Base-by-base conservation (phyloP, 2,113 vertebrate species). In the Megaleporinus macrocephalus region DNA sequence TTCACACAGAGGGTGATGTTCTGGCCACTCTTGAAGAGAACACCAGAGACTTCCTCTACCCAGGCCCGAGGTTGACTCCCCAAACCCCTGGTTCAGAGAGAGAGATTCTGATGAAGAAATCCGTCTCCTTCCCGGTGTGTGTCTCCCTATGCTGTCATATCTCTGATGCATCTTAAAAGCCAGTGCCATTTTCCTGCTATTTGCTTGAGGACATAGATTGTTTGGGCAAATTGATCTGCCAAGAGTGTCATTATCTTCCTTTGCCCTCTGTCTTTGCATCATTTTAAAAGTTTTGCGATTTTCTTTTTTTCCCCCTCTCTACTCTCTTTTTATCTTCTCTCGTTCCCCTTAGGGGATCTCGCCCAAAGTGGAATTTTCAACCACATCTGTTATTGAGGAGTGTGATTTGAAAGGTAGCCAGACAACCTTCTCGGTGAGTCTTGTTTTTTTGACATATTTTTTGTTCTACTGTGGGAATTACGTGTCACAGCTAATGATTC, bases 341-440 rank as follows among this genome's bases (percentile, higher is more conserved):
- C 51, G 16, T 83, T 81, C 79, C n/a, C 88, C 86, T 84, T 63
- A 98, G 97, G 97, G 97, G 95, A 96, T 97, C 93, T 95, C 95
- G 91, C 96, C 96, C 91, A 96, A 95, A 95, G 90, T 98, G 92
- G 95, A 95, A 92, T 98, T 98, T 94, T 92, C 95, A 83, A 97
- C 95, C 68, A 94, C 89, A 84, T 97, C 94, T 84, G 89, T 96
- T 91, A 97, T 98, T 91, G 95, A 96, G 66, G 96, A 97, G 94
- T 95, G 93, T 89, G 89, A 87, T 79, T 83, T 88, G 55, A 88
- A 84, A 73, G 88, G 87, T 82, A 57, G 81, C 81, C 66, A 62
- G 70, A 68, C 85, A 55, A 59, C 86, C 33, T 84, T 77, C 65
- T 86, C 88, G 81, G 94, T 95, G 86, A 92, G 94, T 92, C 41